Evolutionary conservation across 2,113 vertebrate species (phyloP).

Genomic region (Neotoma lepida): DNA sequence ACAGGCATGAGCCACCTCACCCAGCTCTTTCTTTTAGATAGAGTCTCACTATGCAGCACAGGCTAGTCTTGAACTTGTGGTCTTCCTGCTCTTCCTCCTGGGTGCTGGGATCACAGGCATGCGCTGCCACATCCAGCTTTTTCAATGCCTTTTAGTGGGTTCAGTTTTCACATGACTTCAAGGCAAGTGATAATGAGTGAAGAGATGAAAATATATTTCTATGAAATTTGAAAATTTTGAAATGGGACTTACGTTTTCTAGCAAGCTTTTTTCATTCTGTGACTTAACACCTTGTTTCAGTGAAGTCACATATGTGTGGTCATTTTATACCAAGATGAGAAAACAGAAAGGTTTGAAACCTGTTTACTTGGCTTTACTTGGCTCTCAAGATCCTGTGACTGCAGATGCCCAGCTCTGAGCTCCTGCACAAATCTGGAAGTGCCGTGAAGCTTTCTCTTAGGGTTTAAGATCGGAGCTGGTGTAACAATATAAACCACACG

Average conservation of each 20-base stretch:
- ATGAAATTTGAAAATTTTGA: background rate
- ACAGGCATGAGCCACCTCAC: background rate
- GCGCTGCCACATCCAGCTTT: background rate
- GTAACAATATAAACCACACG: background rate
- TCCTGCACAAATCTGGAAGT: background rate
- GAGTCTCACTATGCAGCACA: background rate
- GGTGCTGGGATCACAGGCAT: background rate
- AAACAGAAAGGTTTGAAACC: background rate
- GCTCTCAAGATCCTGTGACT: background rate
- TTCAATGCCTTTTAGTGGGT: background rate
- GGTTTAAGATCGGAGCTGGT: conserved; percentile 10
- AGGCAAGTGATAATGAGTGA: conserved; percentile 3
- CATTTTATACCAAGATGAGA: conserved; percentile 14
- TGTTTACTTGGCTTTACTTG: conserved; percentile 41
- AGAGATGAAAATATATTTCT: background rate
- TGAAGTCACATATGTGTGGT: background rate
- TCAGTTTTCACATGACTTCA: conserved; percentile 20
- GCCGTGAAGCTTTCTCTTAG: background rate
- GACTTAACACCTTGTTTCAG: conserved; percentile 14
- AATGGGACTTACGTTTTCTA: background rate
- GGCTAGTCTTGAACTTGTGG: background rate
- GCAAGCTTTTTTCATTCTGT: background rate
- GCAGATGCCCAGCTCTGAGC: background rate
- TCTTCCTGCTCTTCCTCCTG: background rate
- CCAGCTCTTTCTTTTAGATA: background rate